phyloP scores from a whole-genome alignment of 2,113 vertebrate genomes.

The Rhombomys opimus region DNA sequence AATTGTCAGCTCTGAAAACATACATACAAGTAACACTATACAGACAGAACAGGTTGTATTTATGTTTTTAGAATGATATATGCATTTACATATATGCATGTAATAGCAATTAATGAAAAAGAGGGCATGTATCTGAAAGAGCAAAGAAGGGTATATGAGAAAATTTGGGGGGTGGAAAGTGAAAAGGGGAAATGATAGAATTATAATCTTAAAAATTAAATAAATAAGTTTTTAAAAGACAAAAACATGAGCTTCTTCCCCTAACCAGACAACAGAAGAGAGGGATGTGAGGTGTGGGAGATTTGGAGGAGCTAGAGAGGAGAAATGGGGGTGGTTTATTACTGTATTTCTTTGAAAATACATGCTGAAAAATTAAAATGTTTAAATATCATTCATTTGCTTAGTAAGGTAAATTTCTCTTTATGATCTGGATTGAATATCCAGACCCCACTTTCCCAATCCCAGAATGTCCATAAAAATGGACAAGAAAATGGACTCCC shows the following conservation, averaged over 20 bases:
- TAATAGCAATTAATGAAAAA: background rate
- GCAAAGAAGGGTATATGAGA: too few species aligned
- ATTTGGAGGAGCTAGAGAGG: too few species aligned
- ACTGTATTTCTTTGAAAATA: background rate
- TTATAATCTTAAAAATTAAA: background rate
- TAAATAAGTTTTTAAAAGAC: background rate
- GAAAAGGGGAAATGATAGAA: background rate
- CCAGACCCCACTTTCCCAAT: background rate
- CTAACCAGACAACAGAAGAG: background rate
- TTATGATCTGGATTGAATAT: background rate
- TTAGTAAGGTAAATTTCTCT: background rate
- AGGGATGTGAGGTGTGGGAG: too few species aligned
- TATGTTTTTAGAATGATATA: background rate
- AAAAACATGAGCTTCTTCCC: background rate
- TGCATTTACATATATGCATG: background rate
- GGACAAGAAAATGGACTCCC: background rate
- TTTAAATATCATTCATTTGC: background rate
- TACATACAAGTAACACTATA: background rate
- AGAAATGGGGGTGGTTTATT: background rate
- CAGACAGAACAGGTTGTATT: background rate
- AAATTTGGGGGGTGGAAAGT: background rate
- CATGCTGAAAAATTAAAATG: background rate
- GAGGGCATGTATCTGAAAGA: background rate
- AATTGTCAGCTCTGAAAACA: background rate
- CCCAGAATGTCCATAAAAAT: background rate